Base-by-base conservation (phyloP, 1,140 invertebrate species). In the Lasioglossum albipes region DNA sequence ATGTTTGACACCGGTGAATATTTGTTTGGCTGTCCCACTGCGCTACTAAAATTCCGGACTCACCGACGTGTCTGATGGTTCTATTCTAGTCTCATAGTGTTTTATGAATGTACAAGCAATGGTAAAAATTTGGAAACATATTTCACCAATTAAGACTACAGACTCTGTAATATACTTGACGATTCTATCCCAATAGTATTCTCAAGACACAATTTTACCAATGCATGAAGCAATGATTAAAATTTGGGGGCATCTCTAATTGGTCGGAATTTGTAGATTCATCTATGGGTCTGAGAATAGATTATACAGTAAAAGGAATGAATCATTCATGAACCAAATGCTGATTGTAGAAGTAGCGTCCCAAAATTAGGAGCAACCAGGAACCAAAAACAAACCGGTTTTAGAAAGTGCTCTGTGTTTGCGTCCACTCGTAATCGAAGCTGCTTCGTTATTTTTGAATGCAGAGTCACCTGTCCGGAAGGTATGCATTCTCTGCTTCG, bases 401-500 rank as follows among this genome's bases (percentile, higher is more conserved):
- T 66, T 79, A 79, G 77, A 73, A 79, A 79, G 77, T 73, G 31
- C 61, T 65, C 6, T 18, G 49, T 9, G 36, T 10, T 42, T 42
- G 2, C 18, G 36, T 12, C 2, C 16, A 5, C 0, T 27, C 9
- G 52, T 54, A 54, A 54, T 16, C 52, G 13, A 18, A 18, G 52
- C 13, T 2, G 52, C 52, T 16, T 54, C 52, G 52, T 54, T 16
- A 54, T 54, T 18, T 16, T 54, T 54, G 5, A 54, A 54, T 54
- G 16, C 1, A 54, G 36, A 54, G 52, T 16, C 52, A 54, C 16
- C 52, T 54, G 52, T 16, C 13, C 16, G 2, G 13, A 6, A 54
- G 13, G 12, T 54, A 5, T 54, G 6, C 52, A 54, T 16, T 54
- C 18, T 54, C 16, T 0, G 36, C 36, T 36, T 5, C 36, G 36